These are phyloP conservation scores for Hyposoter didymator DNA, from an alignment of 2,888 invertebrate genomes.

Conservation along the genomic window DNA sequence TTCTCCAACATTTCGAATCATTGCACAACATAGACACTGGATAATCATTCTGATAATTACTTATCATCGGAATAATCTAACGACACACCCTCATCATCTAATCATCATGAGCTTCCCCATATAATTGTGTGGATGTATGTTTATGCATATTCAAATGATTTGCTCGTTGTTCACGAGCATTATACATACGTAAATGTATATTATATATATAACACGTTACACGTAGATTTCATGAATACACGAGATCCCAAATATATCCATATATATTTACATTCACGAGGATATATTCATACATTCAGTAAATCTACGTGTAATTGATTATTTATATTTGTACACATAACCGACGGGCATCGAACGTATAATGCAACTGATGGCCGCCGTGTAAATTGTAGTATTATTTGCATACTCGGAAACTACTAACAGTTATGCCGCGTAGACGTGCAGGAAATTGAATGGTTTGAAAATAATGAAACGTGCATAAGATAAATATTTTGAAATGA, in stretches of 20 bases:
- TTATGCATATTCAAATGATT: constrained; percentile 23
- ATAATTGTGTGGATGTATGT: background rate
- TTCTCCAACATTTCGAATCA: background rate
- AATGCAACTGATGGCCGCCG: constrained; percentile 43
- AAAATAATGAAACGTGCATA: background rate
- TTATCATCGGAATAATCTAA: background rate
- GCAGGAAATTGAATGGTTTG: constrained; percentile 7
- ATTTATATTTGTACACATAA: constrained; percentile 66
- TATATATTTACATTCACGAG: constrained; percentile 21
- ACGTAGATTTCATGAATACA: background rate
- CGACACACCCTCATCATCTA: background rate
- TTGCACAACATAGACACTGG: background rate
- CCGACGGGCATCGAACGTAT: constrained; percentile 56
- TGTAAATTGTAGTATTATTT: constrained; percentile 64
- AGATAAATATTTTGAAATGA: background rate
- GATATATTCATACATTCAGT: constrained; percentile 55
- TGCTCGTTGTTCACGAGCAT: constrained; percentile 34
- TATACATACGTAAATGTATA: constrained; percentile 17
- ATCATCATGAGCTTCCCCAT: constrained; percentile 5
- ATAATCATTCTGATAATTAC: background rate
- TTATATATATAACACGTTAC: constrained; percentile 19
- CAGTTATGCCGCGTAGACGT: background rate
- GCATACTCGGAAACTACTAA: constrained; percentile 52
- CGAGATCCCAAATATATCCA: background rate
- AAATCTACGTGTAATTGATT: constrained; percentile 65